A percentile compares a stretch with the other conserved stretches of the same genome.
Evolutionary conservation across 2,113 vertebrate species (phyloP).

Genomic region (Oncorhynchus clarkii): DNA sequence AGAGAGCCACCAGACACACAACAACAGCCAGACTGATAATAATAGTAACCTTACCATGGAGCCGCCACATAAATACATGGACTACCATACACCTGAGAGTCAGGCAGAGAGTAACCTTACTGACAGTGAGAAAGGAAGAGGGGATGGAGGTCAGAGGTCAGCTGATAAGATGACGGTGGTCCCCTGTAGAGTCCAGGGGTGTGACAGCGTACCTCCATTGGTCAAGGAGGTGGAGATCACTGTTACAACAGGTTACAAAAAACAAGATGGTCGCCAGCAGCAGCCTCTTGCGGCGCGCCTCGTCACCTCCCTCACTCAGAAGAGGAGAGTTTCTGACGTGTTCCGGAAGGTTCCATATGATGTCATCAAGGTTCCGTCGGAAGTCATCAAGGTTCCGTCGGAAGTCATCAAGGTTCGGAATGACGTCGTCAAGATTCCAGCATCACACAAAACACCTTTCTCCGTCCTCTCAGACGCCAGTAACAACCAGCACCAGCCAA

Average conservation of each 20-base stretch:
- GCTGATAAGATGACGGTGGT: background rate
- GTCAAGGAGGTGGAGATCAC: background rate
- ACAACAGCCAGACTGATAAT: slow-evolving; percentile 1
- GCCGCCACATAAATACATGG: background rate
- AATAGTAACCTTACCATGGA: background rate
- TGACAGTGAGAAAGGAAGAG: background rate
- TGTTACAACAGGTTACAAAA: background rate
- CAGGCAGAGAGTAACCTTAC: background rate
- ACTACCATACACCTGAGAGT: background rate
- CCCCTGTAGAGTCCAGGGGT: background rate
- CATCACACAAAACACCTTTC: background rate
- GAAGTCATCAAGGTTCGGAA: background rate
- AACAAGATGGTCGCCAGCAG: slow-evolving; percentile 14
- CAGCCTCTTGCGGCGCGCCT: slow-evolving; percentile 16
- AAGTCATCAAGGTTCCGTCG: no score
- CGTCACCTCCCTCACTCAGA: slow-evolving; percentile 43
- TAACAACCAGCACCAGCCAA: slow-evolving; percentile 16
- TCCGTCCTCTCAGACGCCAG: slow-evolving; percentile 37
- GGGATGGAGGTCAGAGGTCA: background rate
- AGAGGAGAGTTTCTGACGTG: slow-evolving; percentile 41
- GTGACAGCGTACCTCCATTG: background rate
- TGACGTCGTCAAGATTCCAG: background rate
- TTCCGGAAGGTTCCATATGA: slow-evolving; percentile 34
- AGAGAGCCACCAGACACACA: background rate
- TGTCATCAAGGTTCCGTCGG: background rate